A percentile compares a stretch with the other conserved stretches of the same genome.
These are phyloP conservation scores for Mirza zaza DNA, from an alignment of 2,113 vertebrate genomes.

Conservation along the genomic window DNA sequence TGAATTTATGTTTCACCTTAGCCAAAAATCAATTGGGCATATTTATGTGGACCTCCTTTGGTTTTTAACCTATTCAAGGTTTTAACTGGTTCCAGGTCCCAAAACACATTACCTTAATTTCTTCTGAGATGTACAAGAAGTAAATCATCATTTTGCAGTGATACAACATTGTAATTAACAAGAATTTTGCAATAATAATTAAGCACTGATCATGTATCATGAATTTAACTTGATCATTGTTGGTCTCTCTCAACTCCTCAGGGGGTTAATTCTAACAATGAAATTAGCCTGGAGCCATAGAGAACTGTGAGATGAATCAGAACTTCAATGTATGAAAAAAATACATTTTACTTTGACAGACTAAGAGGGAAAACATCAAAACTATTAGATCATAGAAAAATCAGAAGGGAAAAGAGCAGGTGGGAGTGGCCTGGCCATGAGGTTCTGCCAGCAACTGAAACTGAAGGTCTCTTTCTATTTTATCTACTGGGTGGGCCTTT, in stretches of 20 bases:
- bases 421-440: background rate
- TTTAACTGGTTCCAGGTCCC: slow-evolving; percentile 29
- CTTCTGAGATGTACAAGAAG: slow-evolving; percentile 31
- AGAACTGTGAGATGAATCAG: slow-evolving; percentile 11
- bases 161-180: slow-evolving; percentile 79
- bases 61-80: background rate
- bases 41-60: background rate
- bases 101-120: slow-evolving; percentile 52
- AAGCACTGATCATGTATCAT: slow-evolving; percentile 77
- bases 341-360: background rate
- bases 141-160: slow-evolving; percentile 73
- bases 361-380: background rate
- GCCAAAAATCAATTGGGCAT: background rate
- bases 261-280: slow-evolving; percentile 78
- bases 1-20: slow-evolving; percentile 16
- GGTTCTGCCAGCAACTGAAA: background rate
- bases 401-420: background rate
- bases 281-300: slow-evolving; percentile 61
- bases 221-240: slow-evolving; percentile 82
- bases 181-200: slow-evolving; percentile 81
- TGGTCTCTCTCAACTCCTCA: slow-evolving; percentile 73
- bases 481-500: background rate
- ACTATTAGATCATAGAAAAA: background rate
- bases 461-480: background rate
- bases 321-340: background rate